These are phyloP conservation scores for Philopotamus ludificatus DNA, from an alignment of 1,140 invertebrate species.

Conservation along the genomic window DNA sequence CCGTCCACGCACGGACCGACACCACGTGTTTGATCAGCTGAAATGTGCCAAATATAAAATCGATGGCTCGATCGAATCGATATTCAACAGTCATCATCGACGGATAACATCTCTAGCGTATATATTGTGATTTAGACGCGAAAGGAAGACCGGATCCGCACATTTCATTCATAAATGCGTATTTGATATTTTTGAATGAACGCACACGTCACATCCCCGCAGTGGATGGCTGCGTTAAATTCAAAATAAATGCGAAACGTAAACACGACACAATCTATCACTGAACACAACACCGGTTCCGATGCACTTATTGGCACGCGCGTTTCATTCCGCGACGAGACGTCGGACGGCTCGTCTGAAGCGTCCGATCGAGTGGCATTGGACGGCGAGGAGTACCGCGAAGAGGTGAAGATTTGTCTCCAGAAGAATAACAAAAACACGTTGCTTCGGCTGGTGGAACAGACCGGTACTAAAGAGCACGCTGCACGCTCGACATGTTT, in stretches of 20 bases:
- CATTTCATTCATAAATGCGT: background rate
- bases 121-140: background rate
- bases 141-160: no score
- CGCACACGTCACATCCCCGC: background rate
- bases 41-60: background rate
- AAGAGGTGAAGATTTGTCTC: no score
- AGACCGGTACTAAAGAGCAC: slow-evolving; percentile 38
- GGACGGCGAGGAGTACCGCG: no score
- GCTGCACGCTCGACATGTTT: slow-evolving; percentile 32
- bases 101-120: background rate
- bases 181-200: background rate
- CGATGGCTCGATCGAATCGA: background rate
- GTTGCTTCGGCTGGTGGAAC: slow-evolving; percentile 35
- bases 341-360: no score
- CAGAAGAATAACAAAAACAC: slow-evolving; percentile 39
- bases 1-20: no score
- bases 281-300: no score
- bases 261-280: no score
- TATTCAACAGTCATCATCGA: background rate
- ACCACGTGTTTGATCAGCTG: background rate
- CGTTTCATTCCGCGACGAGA: no score
- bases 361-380: no score
- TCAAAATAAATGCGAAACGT: no score
- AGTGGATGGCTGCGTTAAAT: no score
- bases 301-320: no score